A percentile compares a stretch with the other conserved stretches of the same genome.
Conservation (phyloP, 2,888 invertebrate genomes). For the Xestia sexstrigata region DNA sequence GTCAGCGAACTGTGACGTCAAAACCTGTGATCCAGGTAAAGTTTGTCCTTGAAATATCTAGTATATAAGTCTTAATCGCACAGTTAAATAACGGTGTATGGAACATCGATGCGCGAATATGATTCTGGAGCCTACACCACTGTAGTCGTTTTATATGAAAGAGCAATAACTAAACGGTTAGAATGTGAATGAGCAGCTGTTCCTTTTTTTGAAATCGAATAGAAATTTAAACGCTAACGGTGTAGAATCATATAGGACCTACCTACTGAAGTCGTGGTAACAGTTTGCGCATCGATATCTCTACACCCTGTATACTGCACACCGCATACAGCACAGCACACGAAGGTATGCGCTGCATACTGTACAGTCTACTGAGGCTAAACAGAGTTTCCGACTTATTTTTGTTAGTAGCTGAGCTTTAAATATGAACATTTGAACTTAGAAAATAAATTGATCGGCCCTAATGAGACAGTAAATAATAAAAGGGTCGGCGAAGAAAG, state of each 20-base stretch:
- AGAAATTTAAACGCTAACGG: too few species aligned
- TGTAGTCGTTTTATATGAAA: too few species aligned
- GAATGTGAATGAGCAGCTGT: background rate
- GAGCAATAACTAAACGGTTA: background rate
- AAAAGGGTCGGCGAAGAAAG: background rate
- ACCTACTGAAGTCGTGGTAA: background rate
- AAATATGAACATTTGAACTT: background rate
- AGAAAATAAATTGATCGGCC: background rate
- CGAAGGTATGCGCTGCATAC: too few species aligned
- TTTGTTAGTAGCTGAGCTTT: background rate
- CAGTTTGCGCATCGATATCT: background rate
- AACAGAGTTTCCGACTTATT: background rate
- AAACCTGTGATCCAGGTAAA: conserved; percentile 49
- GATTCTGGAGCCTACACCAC: background rate
- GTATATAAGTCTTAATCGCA: background rate
- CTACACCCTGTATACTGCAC: background rate
- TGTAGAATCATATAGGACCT: too few species aligned
- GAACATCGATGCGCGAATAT: background rate
- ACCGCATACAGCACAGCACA: too few species aligned
- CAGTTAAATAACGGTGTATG: background rate
- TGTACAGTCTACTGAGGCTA: background rate
- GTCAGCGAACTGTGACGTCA: conserved; percentile 59
- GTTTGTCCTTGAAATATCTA: conserved; percentile 33
- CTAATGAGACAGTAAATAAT: background rate
- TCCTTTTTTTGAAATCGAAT: background rate